Conservation (phyloP, 2,888 invertebrate species). For the Noctua pronuba region DNA sequence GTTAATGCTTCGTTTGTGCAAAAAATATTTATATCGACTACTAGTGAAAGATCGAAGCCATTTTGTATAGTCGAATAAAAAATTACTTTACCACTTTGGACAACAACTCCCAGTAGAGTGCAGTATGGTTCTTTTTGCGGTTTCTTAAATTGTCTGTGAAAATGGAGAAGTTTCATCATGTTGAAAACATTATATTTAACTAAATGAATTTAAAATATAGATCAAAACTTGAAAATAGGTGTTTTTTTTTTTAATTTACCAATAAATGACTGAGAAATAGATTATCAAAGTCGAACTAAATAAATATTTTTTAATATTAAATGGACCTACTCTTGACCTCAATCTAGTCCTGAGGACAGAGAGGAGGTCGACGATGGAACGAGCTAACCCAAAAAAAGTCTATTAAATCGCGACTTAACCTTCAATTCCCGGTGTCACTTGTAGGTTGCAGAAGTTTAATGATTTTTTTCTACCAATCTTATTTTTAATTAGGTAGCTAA, state of each 20-base stretch:
- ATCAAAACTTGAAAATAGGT: neutral
- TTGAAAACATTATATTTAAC: neutral
- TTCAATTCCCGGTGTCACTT: too few relatives aligned
- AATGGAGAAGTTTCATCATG: neutral
- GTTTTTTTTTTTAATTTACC: neutral
- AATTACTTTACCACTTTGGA: neutral
- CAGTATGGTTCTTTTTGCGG: neutral
- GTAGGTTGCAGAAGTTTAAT: too few relatives aligned
- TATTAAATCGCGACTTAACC: too few relatives aligned
- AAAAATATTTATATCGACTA: neutral
- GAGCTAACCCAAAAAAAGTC: too few relatives aligned
- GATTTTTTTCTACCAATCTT: too few relatives aligned
- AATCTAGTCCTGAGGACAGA: too few relatives aligned
- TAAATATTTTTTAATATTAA: too few relatives aligned
- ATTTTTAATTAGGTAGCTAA: too few relatives aligned
- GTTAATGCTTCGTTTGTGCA: slow-evolving; percentile 7
- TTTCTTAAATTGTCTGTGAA: neutral
- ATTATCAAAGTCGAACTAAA: neutral
- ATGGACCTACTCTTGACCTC: too few relatives aligned
- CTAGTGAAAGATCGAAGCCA: neutral
- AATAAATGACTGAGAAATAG: neutral
- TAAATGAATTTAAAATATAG: neutral
- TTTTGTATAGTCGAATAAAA: neutral
- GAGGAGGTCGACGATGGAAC: too few relatives aligned
- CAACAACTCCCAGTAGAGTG: neutral